Base-by-base conservation (phyloP, 1,140 invertebrate species). In the Hormaphis cornu region DNA sequence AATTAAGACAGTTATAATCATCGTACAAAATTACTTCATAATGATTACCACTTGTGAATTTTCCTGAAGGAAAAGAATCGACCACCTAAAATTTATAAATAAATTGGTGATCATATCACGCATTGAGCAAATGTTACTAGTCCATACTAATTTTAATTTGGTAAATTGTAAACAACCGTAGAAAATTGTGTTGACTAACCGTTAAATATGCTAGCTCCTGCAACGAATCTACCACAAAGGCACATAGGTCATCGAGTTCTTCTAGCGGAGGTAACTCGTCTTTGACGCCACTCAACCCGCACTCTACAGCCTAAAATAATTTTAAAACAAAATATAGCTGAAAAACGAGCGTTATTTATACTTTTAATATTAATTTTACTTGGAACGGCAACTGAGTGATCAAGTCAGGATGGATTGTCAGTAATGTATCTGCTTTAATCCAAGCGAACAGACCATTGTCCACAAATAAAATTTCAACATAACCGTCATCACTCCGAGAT, bases 321-420 rank as follows among this genome's bases (percentile, higher is more conserved):
- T 24, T 9, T 24, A 24, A 24, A 7, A 46, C 18, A 1, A 33
- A 33, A 6, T 33, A n/a, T n/a, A 33, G 9, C 9, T 33, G 9
- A 33, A 33, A 6, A 33, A 6, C 9, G 4, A 33, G 30, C 5
- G 30, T n/a, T n/a, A n/a, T 16, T 2, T 28, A 28, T 12, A 16
- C 12, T 22, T 40, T 10, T 16, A 24, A 8, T 10, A 58, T n/a
- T 40, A 1, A 37, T 58, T 37, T 22, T 48, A 66, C 61, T 66
- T 66, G 61, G 14, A 66, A 66, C 35, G 61, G 61, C 50, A 66
- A 50, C 3, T 66, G 26, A 66, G 28, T 48, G 8, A 66, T 66
- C 20, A 66, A 33, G 1, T 66, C 33, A 33, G 61, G 28, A 22
- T 66, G 61, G 12, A 66, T 66, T 48, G 30, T 33, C 4, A 46